Conservation (phyloP, 2,113 vertebrate species). For the Cairina moschata region DNA sequence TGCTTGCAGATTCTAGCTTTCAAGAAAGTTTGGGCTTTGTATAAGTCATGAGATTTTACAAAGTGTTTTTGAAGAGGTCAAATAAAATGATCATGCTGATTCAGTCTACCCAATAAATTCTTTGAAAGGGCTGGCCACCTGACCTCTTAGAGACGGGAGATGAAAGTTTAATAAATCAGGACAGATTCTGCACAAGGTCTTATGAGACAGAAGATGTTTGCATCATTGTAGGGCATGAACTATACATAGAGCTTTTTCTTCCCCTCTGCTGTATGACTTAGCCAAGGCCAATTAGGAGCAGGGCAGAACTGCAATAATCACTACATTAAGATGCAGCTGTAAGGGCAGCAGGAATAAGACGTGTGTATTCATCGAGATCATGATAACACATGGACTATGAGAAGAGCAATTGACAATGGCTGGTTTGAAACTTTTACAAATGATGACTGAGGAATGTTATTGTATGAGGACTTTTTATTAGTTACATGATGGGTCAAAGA, state of each 20-base stretch:
- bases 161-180: not conserved
- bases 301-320: not conserved
- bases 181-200: not conserved
- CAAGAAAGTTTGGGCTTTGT: not conserved
- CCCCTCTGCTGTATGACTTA: not conserved
- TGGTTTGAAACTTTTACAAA: not conserved
- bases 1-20: not conserved
- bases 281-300: not conserved
- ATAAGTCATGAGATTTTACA: not conserved
- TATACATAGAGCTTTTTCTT: rapidly evolving
- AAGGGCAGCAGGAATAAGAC: not conserved
- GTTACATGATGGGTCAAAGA: not conserved
- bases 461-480: not conserved
- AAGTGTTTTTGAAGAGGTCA: not conserved
- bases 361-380: not conserved
- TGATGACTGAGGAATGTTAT: not conserved
- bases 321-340: not conserved
- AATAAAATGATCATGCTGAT: not conserved
- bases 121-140: not conserved
- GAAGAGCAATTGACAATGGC: not conserved
- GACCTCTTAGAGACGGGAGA: not conserved
- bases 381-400: not conserved
- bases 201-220: rapidly evolving
- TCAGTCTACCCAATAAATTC: not conserved
- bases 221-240: not conserved